phyloP scores from a whole-genome alignment of 1,140 invertebrate species.

The Panulirus ornatus region DNA sequence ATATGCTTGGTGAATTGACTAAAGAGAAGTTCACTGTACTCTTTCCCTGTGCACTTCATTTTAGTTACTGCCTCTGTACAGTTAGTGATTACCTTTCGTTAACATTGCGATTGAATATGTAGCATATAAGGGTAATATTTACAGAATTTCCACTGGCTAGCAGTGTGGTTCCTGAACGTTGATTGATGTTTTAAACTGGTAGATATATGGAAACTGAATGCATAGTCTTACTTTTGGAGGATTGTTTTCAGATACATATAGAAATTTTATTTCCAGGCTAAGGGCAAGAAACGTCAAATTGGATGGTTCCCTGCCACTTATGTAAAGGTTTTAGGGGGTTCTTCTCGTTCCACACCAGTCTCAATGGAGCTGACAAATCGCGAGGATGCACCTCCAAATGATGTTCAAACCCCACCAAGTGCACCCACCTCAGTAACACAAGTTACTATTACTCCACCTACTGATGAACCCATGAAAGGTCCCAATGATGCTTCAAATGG shows the following conservation, averaged over 20 bases:
- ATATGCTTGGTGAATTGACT: too few species aligned
- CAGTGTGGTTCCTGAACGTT: too few species aligned
- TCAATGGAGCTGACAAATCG: conserved; percentile 72
- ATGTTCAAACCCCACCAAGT: not conserved
- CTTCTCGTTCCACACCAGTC: conserved; percentile 74
- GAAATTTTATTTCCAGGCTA: conserved; percentile 81
- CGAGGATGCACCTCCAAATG: conserved; percentile 69
- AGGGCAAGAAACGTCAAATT: conserved; percentile 95
- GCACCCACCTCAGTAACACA: conserved; percentile 53
- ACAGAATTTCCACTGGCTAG: too few species aligned
- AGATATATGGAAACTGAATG: too few species aligned
- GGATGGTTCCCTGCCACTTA: conserved; percentile 99
- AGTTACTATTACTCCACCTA: conserved; percentile 75
- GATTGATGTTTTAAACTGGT: too few species aligned
- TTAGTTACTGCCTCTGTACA: too few species aligned
- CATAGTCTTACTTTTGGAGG: too few species aligned
- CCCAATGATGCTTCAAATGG: conserved; percentile 67
- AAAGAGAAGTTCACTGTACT: too few species aligned
- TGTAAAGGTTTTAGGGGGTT: conserved; percentile 87
- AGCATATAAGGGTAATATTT: too few species aligned
- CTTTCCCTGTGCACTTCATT: too few species aligned
- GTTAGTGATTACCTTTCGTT: too few species aligned
- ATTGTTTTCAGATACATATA: not conserved
- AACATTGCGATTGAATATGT: too few species aligned
- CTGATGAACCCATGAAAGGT: conserved; percentile 66